Conservation (phyloP, 2,113 vertebrate species). For the Mesoclemmys tuberculata region DNA sequence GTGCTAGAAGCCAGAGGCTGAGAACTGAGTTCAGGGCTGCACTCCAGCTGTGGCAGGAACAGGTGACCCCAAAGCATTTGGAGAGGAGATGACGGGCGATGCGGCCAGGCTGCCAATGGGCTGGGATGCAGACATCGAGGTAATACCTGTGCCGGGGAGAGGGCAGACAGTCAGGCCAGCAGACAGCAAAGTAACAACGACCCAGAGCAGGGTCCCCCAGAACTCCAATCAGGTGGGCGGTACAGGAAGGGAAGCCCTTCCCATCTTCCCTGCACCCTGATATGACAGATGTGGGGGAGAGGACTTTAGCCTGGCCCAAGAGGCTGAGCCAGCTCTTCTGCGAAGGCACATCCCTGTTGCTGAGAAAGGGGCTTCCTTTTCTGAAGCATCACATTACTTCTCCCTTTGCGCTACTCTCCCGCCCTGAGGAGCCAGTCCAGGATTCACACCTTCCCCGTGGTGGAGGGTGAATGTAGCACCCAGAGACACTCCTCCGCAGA, state of each 20-base stretch:
- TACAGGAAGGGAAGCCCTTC: background rate
- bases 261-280: background rate
- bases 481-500: background rate
- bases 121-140: constrained; percentile 85
- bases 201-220: background rate
- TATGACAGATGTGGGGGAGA: too few species aligned
- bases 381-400: background rate
- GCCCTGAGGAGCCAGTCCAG: background rate
- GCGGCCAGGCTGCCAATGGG: constrained; percentile 84
- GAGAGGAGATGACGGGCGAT: constrained; percentile 86
- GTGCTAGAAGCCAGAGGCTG: background rate
- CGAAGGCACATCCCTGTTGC: background rate
- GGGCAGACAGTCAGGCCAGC: background rate
- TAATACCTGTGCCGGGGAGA: constrained; percentile 75
- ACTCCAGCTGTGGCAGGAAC: constrained; percentile 82
- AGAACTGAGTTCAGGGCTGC: constrained; percentile 80
- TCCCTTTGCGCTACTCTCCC: background rate
- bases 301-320: background rate
- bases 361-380: background rate
- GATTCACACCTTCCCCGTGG: background rate
- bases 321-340: background rate
- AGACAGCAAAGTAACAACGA: background rate
- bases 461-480: too few species aligned
- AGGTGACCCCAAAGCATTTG: constrained; percentile 85
- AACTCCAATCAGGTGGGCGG: too few species aligned